phyloP scores from a whole-genome alignment of 2,113 vertebrate species.

The Leptobrachium leishanense region DNA sequence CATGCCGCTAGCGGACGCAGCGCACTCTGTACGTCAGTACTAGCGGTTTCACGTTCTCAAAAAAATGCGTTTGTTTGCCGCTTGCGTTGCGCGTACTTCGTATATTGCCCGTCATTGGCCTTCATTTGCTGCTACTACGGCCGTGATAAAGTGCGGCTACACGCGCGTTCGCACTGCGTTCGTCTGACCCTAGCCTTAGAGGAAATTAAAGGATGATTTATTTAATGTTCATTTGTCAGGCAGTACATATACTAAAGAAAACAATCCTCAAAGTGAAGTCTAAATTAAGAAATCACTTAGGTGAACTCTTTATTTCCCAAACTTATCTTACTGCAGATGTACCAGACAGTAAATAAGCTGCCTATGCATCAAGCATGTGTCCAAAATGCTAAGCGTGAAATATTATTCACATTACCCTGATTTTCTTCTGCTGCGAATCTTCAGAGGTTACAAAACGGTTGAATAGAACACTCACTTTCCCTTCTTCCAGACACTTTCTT shows the following conservation, averaged over 20 bases:
- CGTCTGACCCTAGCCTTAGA: too few species aligned
- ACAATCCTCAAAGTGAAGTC: neutral
- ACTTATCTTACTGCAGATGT: neutral
- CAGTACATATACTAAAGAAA: neutral
- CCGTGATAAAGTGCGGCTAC: too few species aligned
- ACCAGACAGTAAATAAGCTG: constrained; percentile 12
- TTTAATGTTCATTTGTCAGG: neutral
- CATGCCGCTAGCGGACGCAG: too few species aligned
- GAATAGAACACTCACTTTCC: constrained; percentile 6
- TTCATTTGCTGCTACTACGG: too few species aligned
- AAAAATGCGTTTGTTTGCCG: too few species aligned
- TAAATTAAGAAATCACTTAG: neutral
- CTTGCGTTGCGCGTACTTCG: too few species aligned
- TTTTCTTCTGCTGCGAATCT: constrained; percentile 1
- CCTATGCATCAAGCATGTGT: neutral
- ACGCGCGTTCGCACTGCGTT: too few species aligned
- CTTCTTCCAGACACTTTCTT: constrained; percentile 27
- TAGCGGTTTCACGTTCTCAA: too few species aligned
- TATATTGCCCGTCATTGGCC: too few species aligned
- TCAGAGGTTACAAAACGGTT: constrained; percentile 14
- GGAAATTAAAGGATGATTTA: too few species aligned
- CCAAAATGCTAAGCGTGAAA: neutral
- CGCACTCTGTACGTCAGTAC: too few species aligned
- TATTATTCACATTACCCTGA: constrained; percentile 7
- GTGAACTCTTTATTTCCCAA: constrained; percentile 1